Evolutionary conservation across 2,797 vertebrate genomes (phyloP).

Genomic region (Manis pentadactyla): DNA sequence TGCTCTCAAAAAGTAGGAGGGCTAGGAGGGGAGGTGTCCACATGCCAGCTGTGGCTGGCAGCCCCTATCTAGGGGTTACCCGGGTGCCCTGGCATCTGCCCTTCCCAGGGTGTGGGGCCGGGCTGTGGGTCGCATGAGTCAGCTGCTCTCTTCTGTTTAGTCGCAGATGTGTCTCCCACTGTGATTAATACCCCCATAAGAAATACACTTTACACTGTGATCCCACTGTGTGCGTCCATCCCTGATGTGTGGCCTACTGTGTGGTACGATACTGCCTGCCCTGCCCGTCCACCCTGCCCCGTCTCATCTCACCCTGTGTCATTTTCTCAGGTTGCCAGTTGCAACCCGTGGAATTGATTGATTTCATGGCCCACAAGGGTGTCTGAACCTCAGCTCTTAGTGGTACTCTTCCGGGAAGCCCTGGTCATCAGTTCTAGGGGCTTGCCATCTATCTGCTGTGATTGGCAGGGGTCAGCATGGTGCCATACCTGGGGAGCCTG

Average conservation of each 20-base stretch:
- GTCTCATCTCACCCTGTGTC: fast-evolving
- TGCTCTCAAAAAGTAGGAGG: fast-evolving
- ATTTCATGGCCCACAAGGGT: background rate
- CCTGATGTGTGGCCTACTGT: background rate
- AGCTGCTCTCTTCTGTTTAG: background rate
- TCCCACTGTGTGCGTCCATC: fast-evolving
- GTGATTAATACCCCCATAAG: background rate
- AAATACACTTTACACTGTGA: background rate
- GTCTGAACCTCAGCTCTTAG: background rate
- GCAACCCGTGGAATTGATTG: background rate
- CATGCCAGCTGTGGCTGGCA: fast-evolving
- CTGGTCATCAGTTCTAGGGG: background rate
- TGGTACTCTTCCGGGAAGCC: background rate
- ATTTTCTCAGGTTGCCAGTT: background rate
- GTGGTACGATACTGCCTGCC: background rate
- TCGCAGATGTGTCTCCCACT: background rate
- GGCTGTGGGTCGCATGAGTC: background rate
- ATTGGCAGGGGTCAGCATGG: background rate
- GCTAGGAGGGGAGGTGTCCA: no score
- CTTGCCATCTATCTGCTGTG: fast-evolving
- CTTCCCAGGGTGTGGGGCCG: fast-evolving
- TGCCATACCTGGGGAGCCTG: background rate
- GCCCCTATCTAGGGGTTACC: background rate
- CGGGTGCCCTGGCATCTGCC: fast-evolving
- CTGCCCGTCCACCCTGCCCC: background rate